Evolutionary conservation across 2,797 vertebrate genomes (phyloP).

Genomic region (Taenioides sp.): DNA sequence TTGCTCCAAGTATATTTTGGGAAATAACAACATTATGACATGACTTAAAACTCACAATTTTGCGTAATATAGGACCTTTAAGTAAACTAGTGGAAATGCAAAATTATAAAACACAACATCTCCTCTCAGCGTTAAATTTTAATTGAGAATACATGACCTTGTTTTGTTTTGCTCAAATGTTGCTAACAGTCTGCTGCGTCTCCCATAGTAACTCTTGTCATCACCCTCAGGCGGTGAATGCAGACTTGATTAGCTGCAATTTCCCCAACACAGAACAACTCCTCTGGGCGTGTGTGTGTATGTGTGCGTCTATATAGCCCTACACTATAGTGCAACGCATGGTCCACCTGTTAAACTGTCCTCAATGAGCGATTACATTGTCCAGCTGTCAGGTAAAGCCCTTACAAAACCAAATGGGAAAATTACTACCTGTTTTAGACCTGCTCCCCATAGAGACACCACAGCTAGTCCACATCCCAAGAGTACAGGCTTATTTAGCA

Average conservation of each 20-base stretch:
- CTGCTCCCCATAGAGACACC: slow-evolving; percentile 36
- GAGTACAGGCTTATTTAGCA: slow-evolving; percentile 24
- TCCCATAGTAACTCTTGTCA: slow-evolving; percentile 40
- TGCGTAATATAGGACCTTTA: too few relatives aligned
- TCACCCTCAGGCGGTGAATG: slow-evolving; percentile 36
- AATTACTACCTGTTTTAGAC: slow-evolving; percentile 36
- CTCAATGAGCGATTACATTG: slow-evolving; percentile 3
- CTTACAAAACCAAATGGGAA: slow-evolving; percentile 36
- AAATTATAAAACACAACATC: neutral
- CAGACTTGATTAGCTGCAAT: slow-evolving; percentile 52
- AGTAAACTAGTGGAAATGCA: neutral
- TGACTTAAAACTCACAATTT: too few relatives aligned
- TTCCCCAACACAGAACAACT: slow-evolving; percentile 30
- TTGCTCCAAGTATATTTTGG: too few relatives aligned
- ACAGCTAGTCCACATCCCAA: slow-evolving; percentile 22
- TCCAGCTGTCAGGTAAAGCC: slow-evolving; percentile 4
- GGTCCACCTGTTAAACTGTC: slow-evolving; percentile 16
- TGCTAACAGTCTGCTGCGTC: slow-evolving; percentile 16
- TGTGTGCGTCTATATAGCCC: neutral
- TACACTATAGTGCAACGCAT: slow-evolving; percentile 18
- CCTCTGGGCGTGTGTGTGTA: slow-evolving; percentile 21
- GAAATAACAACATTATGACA: too few relatives aligned
- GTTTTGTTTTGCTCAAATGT: neutral
- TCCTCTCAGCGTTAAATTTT: neutral
- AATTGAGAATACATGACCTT: too few relatives aligned